Base-by-base conservation (phyloP, 2,888 invertebrate species). In the Lottia gigantea region DNA sequence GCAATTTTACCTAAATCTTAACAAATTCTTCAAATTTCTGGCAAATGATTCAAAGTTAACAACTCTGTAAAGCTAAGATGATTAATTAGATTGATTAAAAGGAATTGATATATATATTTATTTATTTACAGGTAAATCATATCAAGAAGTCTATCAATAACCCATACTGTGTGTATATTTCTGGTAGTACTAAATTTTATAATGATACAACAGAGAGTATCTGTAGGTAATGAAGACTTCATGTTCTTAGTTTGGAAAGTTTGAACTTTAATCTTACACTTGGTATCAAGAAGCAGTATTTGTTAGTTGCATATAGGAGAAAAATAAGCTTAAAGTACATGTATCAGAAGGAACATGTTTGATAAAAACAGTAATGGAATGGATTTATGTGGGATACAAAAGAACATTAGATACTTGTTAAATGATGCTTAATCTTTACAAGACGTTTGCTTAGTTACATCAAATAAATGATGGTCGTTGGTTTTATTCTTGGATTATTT, bases 141-240 rank as follows among this genome's bases (percentile, higher is more conserved):
- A 72, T 78, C 49, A 73, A 75, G 63, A 76, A 76, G 45, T 68
- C 67, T 16, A 63, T 80, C 3, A 67, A 71, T 7, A 72, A 55
- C 25, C 71, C 70, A 26, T 49, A 66, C 11, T 78, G 81, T 77
- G 78, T 85, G 8, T 85, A 85, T 75, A 79, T 84, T 14, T 74
- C 82, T 63, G 84, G 83, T 3, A 72, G 81, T 25, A 77, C 80
- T 8, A 78, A 72, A 64, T 78, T 82, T 69, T 70, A 71, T 66
- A 74, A 77, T 62, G 23, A 76, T 2, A 72, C 72, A 31, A 76
- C 82, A 4, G 78, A 82, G 67, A 77, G 71, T 23, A 78, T 84
- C 46, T 84, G 84, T 79, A 78, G 75, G 83, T 83, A 74, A n/a
- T 67, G 68, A 40, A 11, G 11, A 40, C 40, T 40, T 40, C 40